Percentiles rank a stretch among this genome's conserved stretches.
Evolutionary conservation across 2,113 vertebrate species (phyloP).

Genomic region (Anser cygnoides): DNA sequence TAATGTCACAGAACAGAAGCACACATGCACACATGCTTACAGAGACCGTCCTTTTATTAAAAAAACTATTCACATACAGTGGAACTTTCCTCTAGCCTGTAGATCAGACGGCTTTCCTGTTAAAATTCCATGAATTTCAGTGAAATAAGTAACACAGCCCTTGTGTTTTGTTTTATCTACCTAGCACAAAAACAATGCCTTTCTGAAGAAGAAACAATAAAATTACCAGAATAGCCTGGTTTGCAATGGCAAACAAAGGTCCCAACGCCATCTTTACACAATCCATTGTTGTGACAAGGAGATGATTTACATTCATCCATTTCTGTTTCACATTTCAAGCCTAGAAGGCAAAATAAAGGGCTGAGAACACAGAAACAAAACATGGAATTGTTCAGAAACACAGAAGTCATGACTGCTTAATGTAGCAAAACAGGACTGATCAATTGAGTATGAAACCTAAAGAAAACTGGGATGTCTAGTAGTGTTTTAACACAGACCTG

Average conservation of each 20-base stretch:
- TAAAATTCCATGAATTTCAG: background rate
- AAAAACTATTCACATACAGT: background rate
- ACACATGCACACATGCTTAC: background rate
- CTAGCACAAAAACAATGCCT: background rate
- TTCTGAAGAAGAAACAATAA: background rate
- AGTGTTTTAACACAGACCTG: background rate
- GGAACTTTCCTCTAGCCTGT: background rate
- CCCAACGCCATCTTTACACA: conserved; percentile 87
- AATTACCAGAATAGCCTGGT: conserved; percentile 88
- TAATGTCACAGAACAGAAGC: background rate
- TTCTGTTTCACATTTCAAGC: conserved; percentile 93
- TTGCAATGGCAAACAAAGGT: conserved; percentile 90
- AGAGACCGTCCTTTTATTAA: background rate
- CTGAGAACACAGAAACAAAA: background rate
- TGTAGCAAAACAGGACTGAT: background rate
- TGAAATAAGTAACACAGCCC: background rate
- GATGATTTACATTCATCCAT: conserved; percentile 91
- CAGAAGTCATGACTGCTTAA: background rate
- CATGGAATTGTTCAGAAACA: background rate
- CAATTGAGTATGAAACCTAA: background rate
- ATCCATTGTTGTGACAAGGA: conserved; percentile 88
- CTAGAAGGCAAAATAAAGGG: conserved; percentile 75
- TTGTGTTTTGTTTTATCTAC: background rate
- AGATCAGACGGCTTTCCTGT: background rate
- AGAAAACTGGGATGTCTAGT: too few species aligned